phyloP scores from a whole-genome alignment of 2,888 invertebrate genomes.

The Pachymerium ferrugineum region DNA sequence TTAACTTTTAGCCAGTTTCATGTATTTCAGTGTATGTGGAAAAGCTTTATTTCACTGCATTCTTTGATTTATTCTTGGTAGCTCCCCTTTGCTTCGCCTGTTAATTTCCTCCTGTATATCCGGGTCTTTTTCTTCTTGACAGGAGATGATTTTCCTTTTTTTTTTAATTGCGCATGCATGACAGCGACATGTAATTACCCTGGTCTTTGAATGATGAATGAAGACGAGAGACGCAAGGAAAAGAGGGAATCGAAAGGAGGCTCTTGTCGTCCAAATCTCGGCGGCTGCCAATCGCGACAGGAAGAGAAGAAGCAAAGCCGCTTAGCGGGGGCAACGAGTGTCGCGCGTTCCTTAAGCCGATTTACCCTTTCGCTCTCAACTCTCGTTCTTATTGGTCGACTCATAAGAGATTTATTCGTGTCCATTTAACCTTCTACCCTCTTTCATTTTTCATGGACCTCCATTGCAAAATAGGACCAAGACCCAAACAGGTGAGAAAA shows the following conservation, averaged over 20 bases:
- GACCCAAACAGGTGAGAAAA: conserved; percentile 1
- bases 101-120: conserved; percentile 11
- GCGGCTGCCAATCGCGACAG: conserved; percentile 25
- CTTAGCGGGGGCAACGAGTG: conserved; percentile 27
- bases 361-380: conserved; percentile 21
- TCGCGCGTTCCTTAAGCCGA: conserved; percentile 18
- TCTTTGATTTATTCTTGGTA: not conserved
- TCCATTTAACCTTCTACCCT: conserved; percentile 14
- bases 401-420: conserved; percentile 21
- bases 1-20: too few species aligned
- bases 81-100: not conserved
- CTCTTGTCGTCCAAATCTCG: conserved; percentile 24
- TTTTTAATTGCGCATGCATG: conserved; percentile 25
- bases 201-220: conserved; percentile 20
- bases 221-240: conserved; percentile 11
- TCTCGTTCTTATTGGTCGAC: conserved; percentile 11
- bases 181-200: conserved; percentile 24
- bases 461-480: not conserved
- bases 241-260: conserved; percentile 16
- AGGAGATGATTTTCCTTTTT: conserved; percentile 22
- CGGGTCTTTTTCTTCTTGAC: conserved; percentile 23
- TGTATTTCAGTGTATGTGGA: too few species aligned
- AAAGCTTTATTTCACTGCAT: not conserved
- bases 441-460: not conserved
- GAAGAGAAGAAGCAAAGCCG: conserved; percentile 24